Base-by-base conservation (phyloP, 2,888 invertebrate species). In the Neoitamus cyanurus region DNA sequence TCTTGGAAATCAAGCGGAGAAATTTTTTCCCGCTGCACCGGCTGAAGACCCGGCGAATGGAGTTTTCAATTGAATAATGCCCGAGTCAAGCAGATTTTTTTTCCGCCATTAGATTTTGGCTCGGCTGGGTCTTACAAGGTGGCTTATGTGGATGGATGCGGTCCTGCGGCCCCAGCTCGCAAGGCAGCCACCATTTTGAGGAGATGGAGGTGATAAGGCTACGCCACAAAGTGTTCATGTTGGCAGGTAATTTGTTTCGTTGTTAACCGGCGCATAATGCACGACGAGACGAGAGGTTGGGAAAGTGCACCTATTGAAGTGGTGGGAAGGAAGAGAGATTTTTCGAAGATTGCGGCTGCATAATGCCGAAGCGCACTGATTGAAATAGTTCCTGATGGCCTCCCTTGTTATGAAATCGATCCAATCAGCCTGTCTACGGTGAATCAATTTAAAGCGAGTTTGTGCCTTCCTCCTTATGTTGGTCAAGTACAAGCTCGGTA, bases 181-280 rank as follows among this genome's bases (percentile, higher is more conserved):
- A 20, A 20, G 20, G 6, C 37, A 77, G 7, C 13, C 42, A n/a
- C 77, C 46, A 77, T 77, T 77, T 77, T 77, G 42, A 42, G 25
- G 37, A 37, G 37, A 48, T 48, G 15, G 58, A 58, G 58, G 58
- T 80, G 80, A 80, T 80, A 80, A 80, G 34, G n/a, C 31, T 20
- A 7, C 31, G 68, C 58, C 58, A 58, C 48, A 80, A 31, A 80
- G 70, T 83, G 83, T 83, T 83, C 83, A 83, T 83, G 83, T 69
- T 36, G 70, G 34, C 83, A 69, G 70, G 69, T 69, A 83, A 83
- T 83, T 83, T 83, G 83, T 83, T 83, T 70, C 34, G 83, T 69
- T 42, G 70, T 70, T 70, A 83, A 42, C 34, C 20, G 20, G 77
- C 80, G 80, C 80, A 58, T 68, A 31, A 58, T 48, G 48, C 68